These are phyloP conservation scores for Ceratotherium simum DNA, from an alignment of 2,113 vertebrate species.

Conservation along the genomic window DNA sequence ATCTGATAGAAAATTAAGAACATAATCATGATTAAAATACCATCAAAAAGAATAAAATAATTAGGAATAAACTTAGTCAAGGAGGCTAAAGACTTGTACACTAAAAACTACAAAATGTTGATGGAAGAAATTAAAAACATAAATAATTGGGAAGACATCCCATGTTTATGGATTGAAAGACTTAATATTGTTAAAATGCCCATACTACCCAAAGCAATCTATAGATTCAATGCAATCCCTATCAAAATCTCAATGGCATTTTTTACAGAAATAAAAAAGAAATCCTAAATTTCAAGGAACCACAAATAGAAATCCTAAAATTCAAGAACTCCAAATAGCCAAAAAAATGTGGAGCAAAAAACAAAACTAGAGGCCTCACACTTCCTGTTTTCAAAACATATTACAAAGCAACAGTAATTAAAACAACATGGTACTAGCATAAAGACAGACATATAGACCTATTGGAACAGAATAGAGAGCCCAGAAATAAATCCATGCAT, in stretches of 20 bases:
- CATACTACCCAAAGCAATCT: not conserved
- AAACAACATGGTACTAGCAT: not conserved
- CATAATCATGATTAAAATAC: not conserved
- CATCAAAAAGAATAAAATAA: not conserved
- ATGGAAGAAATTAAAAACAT: not conserved
- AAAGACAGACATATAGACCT: not conserved
- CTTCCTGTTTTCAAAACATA: not conserved
- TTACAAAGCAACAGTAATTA: not conserved
- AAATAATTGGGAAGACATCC: not conserved
- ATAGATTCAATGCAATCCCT: not conserved
- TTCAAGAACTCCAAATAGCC: not conserved
- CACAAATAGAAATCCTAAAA: not conserved
- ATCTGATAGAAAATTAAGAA: not conserved
- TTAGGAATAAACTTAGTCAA: not conserved
- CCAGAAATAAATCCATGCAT: not conserved
- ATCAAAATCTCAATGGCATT: not conserved
- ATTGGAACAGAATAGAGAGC: not conserved
- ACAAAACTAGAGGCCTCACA: not conserved
- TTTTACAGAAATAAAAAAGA: not conserved
- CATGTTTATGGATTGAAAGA: not conserved
- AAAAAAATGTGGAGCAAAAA: not conserved
- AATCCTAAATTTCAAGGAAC: not conserved
- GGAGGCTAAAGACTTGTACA: not conserved
- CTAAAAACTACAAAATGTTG: not conserved
- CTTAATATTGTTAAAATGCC: conserved; percentile 5